Base-by-base conservation (phyloP, 2,888 invertebrate species). In the Dendrolimus houi region DNA sequence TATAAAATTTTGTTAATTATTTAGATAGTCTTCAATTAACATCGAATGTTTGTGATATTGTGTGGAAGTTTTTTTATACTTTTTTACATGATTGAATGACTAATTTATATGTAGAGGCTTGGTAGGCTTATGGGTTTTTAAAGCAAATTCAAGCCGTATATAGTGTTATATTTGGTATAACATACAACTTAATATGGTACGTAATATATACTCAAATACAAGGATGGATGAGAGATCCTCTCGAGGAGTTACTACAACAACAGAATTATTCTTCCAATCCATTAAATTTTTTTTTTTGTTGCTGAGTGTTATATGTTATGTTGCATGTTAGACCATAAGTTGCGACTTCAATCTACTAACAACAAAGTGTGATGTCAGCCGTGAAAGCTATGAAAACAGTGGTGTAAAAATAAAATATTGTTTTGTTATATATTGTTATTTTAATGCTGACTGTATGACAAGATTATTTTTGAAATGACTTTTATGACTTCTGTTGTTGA, bases 351-450 rank as follows among this genome's bases (percentile, higher is more conserved):
- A 71, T 71, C 67, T 66, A 76, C 72, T 79, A 78, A 78, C 74
- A 73, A 71, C 71, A 82, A 87, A 88, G 89, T 89, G 89, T 81
- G 89, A 88, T 88, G 89, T 89, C 87, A 69, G 69, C 74, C 69
- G 71, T 75, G 69, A 71, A 69, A 75, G 64, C 64, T 66, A 65
- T 74, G 72, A 73, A 71, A 74, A 70, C 70, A 76, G 74, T 81
- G 75, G 80, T 75, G 72, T 69, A 70, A 75, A 78, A 77, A 82
- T 82, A 79, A 80, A 77, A 72, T 70, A 76, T 80, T 82, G 71
- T 77, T 79, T 73, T 66, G 67, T 65, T 52, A 61, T 68, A 29
- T 29, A 29, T 70, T 70, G 71, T 74, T 72, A 62, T 77, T 74
- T 75, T 68, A 65, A 64, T 74, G 59, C 57, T 58, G 59, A 67